These are phyloP conservation scores for Denticeps clupeoides DNA, from an alignment of 2,797 vertebrate species.

Conservation along the genomic window DNA sequence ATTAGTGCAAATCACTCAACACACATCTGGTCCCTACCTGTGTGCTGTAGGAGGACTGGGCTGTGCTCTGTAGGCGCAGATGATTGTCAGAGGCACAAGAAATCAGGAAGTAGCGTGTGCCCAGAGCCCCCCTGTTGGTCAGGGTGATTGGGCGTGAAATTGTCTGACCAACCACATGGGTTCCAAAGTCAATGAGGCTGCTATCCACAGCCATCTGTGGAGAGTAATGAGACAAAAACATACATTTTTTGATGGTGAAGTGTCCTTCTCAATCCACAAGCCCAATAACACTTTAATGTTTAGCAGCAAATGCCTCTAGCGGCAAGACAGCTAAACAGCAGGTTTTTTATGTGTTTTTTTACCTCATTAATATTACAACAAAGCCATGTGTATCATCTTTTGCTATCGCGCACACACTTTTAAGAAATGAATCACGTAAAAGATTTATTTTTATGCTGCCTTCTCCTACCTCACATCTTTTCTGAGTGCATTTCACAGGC, in stretches of 20 bases:
- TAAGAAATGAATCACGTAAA: too few relatives aligned
- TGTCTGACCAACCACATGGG: constrained; percentile 75
- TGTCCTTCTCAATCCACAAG: too few relatives aligned
- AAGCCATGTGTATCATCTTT: too few relatives aligned
- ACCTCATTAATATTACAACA: too few relatives aligned
- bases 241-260: too few relatives aligned
- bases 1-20: too few relatives aligned
- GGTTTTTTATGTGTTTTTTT: too few relatives aligned
- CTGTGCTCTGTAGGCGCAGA: constrained; percentile 19
- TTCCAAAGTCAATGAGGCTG: constrained; percentile 74
- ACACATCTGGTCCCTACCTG: constrained; percentile 50
- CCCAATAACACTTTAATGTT: too few relatives aligned
- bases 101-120: constrained; percentile 63
- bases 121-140: constrained; percentile 76
- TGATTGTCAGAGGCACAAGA: constrained; percentile 27
- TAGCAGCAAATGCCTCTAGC: too few relatives aligned
- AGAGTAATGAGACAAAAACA: constrained; percentile 22
- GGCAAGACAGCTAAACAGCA: too few relatives aligned
- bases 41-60: constrained; percentile 19
- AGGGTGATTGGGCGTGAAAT: constrained; percentile 68
- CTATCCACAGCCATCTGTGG: constrained; percentile 75
- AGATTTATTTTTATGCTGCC: too few relatives aligned
- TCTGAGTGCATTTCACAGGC: constrained; percentile 70
- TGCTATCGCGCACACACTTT: too few relatives aligned
- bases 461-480: constrained; percentile 75